Conservation (phyloP, 2,797 vertebrate species). For the Xenops minutus region DNA sequence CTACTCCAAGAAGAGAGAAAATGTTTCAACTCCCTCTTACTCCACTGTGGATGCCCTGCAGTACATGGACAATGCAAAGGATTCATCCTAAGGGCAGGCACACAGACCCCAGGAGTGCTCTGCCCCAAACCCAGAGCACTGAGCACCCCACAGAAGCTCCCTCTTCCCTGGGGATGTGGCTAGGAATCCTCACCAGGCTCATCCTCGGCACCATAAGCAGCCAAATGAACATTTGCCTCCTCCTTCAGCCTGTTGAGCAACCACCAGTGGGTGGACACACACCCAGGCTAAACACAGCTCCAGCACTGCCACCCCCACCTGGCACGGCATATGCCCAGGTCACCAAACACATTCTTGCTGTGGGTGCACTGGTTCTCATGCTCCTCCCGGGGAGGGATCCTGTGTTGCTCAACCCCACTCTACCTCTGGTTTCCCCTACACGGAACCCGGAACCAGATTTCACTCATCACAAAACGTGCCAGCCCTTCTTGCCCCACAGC, state of each 20-base stretch:
- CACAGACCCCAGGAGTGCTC: not conserved
- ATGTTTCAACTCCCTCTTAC: not conserved
- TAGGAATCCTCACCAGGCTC: not conserved
- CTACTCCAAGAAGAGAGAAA: not conserved
- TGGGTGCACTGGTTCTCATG: constrained; percentile 24
- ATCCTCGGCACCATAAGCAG: not conserved
- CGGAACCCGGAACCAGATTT: constrained; percentile 21
- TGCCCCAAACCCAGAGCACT: not conserved
- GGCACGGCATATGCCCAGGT: not conserved
- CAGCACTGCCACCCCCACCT: not conserved
- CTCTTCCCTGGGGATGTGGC: not conserved
- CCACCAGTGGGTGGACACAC: constrained; percentile 61
- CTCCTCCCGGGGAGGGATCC: constrained; percentile 25
- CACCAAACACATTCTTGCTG: constrained; percentile 62
- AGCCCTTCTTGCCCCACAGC: not conserved
- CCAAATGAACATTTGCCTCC: not conserved
- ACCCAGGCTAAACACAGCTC: constrained; percentile 59
- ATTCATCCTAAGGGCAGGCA: not conserved
- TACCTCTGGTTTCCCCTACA: not conserved
- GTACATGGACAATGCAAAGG: accelerated
- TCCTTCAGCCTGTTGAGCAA: constrained; percentile 58
- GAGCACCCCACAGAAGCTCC: not conserved
- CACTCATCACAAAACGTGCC: not conserved
- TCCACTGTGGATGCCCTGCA: not conserved
- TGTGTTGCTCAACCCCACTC: not conserved